Evolutionary conservation across 2,888 invertebrate species (phyloP).

Genomic region (Oscheius sp.): DNA sequence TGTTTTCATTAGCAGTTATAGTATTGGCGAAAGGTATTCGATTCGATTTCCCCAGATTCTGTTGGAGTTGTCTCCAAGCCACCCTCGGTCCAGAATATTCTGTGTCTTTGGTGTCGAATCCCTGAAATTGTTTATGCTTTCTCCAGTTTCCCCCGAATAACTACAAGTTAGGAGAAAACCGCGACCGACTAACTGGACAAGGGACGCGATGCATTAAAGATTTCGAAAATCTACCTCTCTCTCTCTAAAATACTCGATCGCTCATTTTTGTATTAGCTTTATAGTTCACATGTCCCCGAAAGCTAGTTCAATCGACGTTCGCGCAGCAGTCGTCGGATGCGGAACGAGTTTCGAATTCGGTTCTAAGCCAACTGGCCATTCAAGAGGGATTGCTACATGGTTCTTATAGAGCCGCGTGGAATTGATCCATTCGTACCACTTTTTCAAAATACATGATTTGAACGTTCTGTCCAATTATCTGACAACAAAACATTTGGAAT

Average conservation of each 20-base stretch:
- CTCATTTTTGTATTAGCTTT: not conserved
- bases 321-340: not conserved
- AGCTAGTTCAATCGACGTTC: not conserved
- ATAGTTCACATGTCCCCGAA: not conserved
- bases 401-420: not conserved
- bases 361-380: conserved; percentile 11
- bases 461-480: no score
- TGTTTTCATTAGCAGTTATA: not conserved
- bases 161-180: not conserved
- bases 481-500: no score
- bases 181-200: no score
- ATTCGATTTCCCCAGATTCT: conserved; percentile 49
- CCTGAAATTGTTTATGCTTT: conserved; percentile 45
- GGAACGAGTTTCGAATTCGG: conserved; percentile 15
- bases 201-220: no score
- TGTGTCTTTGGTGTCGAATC: conserved; percentile 68
- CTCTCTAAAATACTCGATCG: no score
- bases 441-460: no score
- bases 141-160: not conserved
- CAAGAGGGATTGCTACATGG: not conserved
- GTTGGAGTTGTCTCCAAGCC: conserved; percentile 63
- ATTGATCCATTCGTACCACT: no score
- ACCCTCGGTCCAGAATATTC: conserved; percentile 58
- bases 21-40: conserved; percentile 55
- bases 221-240: not conserved